Evolutionary conservation across 1,140 invertebrate species (phyloP).

Genomic region (Drosophila athabasca): DNA sequence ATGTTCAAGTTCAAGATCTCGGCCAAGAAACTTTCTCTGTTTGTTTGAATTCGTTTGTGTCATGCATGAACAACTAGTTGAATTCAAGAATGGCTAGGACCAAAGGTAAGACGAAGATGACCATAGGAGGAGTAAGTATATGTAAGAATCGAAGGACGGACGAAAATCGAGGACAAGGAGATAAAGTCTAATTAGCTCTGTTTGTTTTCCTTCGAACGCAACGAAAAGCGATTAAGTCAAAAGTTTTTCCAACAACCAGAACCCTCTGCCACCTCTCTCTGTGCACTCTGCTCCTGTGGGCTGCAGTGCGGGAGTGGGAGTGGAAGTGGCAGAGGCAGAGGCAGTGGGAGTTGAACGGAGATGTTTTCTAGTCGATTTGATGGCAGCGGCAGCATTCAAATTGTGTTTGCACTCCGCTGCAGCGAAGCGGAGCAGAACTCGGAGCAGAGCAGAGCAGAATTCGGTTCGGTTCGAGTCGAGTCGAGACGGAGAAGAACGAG

Average conservation of each 20-base stretch:
- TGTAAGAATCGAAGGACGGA: slow-evolving; percentile 1
- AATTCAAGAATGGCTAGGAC: not conserved
- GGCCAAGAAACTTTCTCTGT: not conserved
- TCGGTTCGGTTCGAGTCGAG: not conserved
- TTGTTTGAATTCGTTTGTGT: not conserved
- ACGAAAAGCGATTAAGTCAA: slow-evolving; percentile 80
- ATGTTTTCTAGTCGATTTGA: slow-evolving; percentile 72
- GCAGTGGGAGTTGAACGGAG: not conserved
- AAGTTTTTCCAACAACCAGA: slow-evolving; percentile 41
- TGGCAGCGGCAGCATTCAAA: slow-evolving; percentile 66
- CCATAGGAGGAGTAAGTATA: slow-evolving; percentile 21
- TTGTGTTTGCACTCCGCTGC: slow-evolving; percentile 68
- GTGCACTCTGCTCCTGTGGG: slow-evolving; percentile 10
- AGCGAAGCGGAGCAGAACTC: no score
- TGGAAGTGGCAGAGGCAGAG: not conserved
- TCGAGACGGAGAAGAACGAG: slow-evolving; percentile 4
- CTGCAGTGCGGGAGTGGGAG: not conserved
- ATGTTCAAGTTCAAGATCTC: no score
- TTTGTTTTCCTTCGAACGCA: slow-evolving; percentile 76
- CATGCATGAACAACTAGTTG: slow-evolving; percentile 7
- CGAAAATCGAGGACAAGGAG: slow-evolving; percentile 37
- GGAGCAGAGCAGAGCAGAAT: no score
- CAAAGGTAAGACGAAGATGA: not conserved
- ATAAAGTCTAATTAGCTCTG: slow-evolving; percentile 79
- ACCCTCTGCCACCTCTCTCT: not conserved